Conservation (phyloP, 1,140 invertebrate genomes). For the Magallana angulata region DNA sequence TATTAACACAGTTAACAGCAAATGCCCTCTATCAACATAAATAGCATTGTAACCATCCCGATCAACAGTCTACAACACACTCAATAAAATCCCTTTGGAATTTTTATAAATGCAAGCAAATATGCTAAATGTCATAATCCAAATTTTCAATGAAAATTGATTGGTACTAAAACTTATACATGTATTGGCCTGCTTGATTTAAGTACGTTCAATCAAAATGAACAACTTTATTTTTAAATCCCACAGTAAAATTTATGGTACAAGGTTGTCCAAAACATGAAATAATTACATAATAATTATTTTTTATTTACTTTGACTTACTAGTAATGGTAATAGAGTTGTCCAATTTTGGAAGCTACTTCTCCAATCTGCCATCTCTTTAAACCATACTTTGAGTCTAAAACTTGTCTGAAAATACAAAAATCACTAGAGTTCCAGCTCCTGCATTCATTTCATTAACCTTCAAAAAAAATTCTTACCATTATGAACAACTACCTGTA, state of each 20-base stretch:
- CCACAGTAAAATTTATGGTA: no score
- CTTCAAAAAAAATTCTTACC: no score
- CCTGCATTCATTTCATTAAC: no score
- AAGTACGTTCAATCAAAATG: no score
- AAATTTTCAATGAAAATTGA: no score
- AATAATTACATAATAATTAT: no score
- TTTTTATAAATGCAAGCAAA: background rate
- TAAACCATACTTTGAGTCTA: slow-evolving; percentile 96
- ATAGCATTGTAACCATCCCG: background rate
- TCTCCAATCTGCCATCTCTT: slow-evolving; percentile 99
- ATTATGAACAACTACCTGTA: no score
- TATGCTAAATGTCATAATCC: background rate
- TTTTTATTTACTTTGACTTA: slow-evolving; percentile 81
- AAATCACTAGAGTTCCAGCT: background rate
- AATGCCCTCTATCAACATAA: slow-evolving; percentile 2
- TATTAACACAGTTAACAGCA: background rate
- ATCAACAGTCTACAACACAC: background rate
- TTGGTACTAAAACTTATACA: no score
- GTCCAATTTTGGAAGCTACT: slow-evolving; percentile 98
- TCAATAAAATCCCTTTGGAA: background rate
- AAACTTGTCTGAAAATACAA: slow-evolving; percentile 84
- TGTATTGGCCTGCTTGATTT: no score
- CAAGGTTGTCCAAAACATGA: no score
- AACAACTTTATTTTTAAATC: no score
- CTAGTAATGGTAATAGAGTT: slow-evolving; percentile 99